Evolutionary conservation across 2,797 vertebrate genomes (phyloP).

Genomic region (Geotrypetes seraphini): DNA sequence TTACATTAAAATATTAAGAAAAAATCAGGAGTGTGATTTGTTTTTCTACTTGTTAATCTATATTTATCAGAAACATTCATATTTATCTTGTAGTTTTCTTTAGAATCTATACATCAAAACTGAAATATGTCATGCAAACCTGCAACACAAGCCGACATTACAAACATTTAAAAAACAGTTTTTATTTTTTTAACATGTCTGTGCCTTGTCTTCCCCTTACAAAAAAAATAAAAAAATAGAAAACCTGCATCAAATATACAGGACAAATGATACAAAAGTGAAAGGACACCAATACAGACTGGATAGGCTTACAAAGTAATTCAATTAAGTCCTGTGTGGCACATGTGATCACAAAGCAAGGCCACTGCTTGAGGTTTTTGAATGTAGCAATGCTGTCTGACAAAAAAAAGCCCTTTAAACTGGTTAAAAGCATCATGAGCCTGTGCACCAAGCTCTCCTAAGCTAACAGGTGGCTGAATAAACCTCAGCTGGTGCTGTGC

Average conservation of each 20-base stretch:
- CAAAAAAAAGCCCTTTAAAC: constrained; percentile 65
- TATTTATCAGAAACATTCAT: too few species aligned
- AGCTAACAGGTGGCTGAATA: constrained; percentile 85
- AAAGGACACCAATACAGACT: constrained; percentile 68
- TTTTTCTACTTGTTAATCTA: too few species aligned
- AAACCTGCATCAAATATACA: constrained; percentile 47
- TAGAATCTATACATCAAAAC: too few species aligned
- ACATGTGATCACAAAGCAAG: constrained; percentile 60
- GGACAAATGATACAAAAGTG: constrained; percentile 68
- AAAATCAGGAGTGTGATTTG: too few species aligned
- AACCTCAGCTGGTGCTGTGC: constrained; percentile 86
- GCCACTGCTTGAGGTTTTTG: constrained; percentile 44
- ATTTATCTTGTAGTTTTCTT: too few species aligned
- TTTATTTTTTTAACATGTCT: constrained; percentile 21
- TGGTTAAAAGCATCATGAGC: constrained; percentile 62
- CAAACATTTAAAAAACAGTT: constrained; percentile 44
- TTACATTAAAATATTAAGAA: too few species aligned
- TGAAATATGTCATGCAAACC: constrained; percentile 34
- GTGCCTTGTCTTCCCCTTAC: constrained; percentile 26
- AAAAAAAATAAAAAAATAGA: constrained; percentile 35
- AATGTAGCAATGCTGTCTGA: constrained; percentile 55
- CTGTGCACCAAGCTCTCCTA: constrained; percentile 46
- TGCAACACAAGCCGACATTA: constrained; percentile 34
- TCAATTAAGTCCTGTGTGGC: constrained; percentile 62
- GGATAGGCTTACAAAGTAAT: constrained; percentile 69